A percentile compares a stretch with the other conserved stretches of the same genome.
These are phyloP conservation scores for Rhynchomys soricoides DNA, from an alignment of 2,113 vertebrate genomes.

Conservation along the genomic window DNA sequence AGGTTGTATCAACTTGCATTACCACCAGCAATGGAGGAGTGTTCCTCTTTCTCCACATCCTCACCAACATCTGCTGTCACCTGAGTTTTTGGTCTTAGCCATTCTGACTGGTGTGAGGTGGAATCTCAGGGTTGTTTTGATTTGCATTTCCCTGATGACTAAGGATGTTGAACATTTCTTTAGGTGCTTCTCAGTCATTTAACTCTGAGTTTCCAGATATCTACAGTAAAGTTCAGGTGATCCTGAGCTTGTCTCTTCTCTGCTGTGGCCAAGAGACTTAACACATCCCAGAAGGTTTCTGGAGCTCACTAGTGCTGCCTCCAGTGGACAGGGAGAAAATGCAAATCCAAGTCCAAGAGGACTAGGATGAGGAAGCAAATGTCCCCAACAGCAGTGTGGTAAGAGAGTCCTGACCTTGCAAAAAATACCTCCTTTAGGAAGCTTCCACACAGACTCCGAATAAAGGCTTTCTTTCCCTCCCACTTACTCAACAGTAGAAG, in stretches of 20 bases:
- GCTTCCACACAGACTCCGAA: conserved; percentile 7
- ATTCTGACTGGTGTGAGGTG: no score
- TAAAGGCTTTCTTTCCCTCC: conserved; percentile 47
- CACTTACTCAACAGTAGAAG: neutral
- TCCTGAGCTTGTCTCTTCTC: conserved; percentile 41
- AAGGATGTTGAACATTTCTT: no score
- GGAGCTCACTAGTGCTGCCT: neutral
- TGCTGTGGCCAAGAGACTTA: conserved; percentile 34
- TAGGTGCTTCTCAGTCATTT: no score
- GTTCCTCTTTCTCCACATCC: no score
- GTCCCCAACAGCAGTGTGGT: neutral
- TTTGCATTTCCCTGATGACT: no score
- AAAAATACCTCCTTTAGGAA: conserved; percentile 19
- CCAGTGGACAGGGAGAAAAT: neutral
- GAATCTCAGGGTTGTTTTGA: no score
- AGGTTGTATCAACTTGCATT: no score
- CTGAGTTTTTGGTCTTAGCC: no score
- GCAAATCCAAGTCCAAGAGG: conserved; percentile 24
- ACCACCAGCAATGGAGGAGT: no score
- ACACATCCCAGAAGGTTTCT: neutral
- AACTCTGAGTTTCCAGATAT: conserved; percentile 45
- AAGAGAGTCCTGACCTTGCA: neutral
- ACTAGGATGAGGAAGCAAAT: neutral
- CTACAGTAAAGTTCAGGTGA: neutral
- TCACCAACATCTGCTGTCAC: no score